A percentile compares a stretch with the other conserved stretches of the same genome.
Conservation (phyloP, 2,113 vertebrate species). For the Heterochromis multidens region DNA sequence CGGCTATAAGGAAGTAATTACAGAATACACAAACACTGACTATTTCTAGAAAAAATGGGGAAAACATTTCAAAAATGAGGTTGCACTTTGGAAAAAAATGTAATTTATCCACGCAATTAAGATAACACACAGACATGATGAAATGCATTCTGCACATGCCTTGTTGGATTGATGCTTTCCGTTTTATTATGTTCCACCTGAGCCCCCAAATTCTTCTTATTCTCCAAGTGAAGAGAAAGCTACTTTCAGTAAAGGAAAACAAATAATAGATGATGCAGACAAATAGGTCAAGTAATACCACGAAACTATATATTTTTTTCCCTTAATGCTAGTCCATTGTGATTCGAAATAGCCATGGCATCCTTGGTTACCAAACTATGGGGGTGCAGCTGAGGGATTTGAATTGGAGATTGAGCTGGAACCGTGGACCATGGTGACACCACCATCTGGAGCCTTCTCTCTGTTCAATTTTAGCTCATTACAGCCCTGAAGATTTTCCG, state of each 20-base stretch:
- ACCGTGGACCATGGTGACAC: background rate
- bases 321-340: background rate
- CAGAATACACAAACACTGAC: background rate
- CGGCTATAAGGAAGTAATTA: background rate
- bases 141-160: background rate
- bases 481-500: conserved; percentile 10
- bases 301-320: background rate
- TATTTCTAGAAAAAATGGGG: background rate
- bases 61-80: background rate
- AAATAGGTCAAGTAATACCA: background rate
- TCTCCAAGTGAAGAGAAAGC: background rate
- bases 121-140: background rate
- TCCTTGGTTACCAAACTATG: background rate
- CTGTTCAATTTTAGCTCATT: conserved; percentile 23
- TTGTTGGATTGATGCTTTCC: background rate
- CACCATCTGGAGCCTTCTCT: conserved; percentile 19
- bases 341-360: background rate
- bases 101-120: background rate
- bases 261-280: background rate
- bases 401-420: conserved; percentile 17
- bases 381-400: conserved; percentile 5
- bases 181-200: conserved; percentile 13
- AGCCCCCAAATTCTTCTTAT: background rate
- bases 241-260: background rate
- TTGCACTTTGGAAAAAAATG: background rate